These are phyloP conservation scores for Hemicentrotus pulcherrimus DNA, from an alignment of 35 echinoderm and acorn worm species.

Conservation along the genomic window DNA sequence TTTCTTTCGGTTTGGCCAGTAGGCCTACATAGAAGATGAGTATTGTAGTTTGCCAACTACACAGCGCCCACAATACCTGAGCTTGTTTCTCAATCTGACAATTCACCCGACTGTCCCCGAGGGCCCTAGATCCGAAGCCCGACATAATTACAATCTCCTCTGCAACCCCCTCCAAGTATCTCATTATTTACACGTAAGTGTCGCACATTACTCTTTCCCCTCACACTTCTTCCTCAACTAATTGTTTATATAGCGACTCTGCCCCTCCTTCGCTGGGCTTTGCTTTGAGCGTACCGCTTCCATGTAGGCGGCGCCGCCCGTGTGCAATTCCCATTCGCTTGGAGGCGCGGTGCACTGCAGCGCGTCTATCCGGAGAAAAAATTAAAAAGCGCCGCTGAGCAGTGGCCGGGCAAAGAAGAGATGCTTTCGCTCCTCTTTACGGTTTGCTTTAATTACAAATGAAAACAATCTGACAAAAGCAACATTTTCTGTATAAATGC, in stretches of 20 bases:
- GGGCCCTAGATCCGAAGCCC: background rate
- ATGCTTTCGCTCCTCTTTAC: background rate
- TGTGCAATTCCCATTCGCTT: background rate
- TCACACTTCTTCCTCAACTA: conserved; percentile 20
- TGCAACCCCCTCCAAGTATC: background rate
- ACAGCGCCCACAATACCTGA: background rate
- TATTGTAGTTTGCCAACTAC: background rate
- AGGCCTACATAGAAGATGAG: background rate
- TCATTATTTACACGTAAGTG: conserved; percentile 44
- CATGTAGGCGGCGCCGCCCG: background rate
- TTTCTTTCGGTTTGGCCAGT: background rate
- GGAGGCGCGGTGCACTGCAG: background rate
- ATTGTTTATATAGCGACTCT: conserved; percentile 29
- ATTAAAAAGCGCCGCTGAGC: background rate
- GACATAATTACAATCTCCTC: background rate
- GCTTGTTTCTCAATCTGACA: background rate
- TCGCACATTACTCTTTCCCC: conserved; percentile 13
- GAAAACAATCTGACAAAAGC: conserved; percentile 29
- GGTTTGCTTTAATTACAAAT: conserved; percentile 40
- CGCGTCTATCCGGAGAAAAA: background rate
- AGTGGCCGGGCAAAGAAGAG: background rate
- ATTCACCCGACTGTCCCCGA: background rate
- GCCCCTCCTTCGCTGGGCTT: background rate
- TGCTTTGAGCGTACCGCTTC: conserved; percentile 8
- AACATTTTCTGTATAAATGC: conserved; percentile 15